These are phyloP conservation scores for Planiliza haematocheilus DNA, from an alignment of 2,113 vertebrate genomes.

Conservation along the genomic window DNA sequence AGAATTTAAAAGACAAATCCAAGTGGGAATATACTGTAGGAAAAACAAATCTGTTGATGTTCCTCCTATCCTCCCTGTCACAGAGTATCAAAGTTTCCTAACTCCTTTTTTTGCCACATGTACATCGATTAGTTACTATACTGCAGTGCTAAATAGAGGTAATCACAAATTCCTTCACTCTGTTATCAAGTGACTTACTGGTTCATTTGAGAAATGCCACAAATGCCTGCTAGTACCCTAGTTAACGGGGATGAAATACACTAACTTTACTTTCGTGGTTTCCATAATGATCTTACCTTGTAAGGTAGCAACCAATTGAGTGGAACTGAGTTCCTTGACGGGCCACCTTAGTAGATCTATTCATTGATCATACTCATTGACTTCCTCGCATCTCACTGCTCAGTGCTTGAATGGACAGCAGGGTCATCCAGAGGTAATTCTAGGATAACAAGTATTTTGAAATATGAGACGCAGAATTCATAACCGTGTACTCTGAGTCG, in stretches of 20 bases:
- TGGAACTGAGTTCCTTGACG: constrained; percentile 45
- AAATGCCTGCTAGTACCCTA: background rate
- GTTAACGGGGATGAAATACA: constrained; percentile 49
- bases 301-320: constrained; percentile 40
- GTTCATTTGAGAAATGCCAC: background rate
- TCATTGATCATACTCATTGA: constrained; percentile 69
- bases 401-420: constrained; percentile 43
- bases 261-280: constrained; percentile 17
- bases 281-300: constrained; percentile 50
- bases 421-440: constrained; percentile 58
- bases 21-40: background rate
- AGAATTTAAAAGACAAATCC: background rate
- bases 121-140: background rate
- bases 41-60: constrained; percentile 1
- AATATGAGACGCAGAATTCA: background rate
- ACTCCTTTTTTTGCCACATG: too few relatives aligned
- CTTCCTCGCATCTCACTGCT: constrained; percentile 58
- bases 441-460: constrained; percentile 3
- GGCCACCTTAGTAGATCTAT: constrained; percentile 53
- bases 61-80: background rate
- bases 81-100: too few relatives aligned
- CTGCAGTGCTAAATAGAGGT: background rate
- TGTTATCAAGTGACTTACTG: background rate
- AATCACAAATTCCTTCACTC: background rate
- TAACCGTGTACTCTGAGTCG: too few relatives aligned